Base-by-base conservation (phyloP, 2,888 invertebrate genomes). In the Oithona nana region DNA sequence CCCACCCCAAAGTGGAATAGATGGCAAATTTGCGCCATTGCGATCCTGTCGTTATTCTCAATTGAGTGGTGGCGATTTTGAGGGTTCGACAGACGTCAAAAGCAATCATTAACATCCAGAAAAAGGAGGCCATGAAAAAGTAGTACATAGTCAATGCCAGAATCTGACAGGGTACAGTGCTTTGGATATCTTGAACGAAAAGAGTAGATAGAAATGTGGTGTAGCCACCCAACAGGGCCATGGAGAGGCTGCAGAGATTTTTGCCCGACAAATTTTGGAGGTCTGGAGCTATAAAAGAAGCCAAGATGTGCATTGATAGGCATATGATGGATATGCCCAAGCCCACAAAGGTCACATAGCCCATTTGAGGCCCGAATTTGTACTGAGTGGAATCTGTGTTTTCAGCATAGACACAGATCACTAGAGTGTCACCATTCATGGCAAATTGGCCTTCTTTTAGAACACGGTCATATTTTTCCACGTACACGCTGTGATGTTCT, bases 61-160 rank as follows among this genome's bases (percentile, higher is more conserved):
- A 68, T 67, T 76, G 75, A 28, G 71, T 71, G 0, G 76, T 76
- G 2, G 76, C 76, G 66, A 73, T 67, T 31, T 71, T 58, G 30
- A 75, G 70, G n/a, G 73, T 76, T 66, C 72, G 71, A 71, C 72
- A 75, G 16, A 73, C 75, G 66, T 78, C 78, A 68, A 75, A 75
- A 0, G 78, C 74, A 70, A 79, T 73, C 2, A 76, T 73, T 59
- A 76, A 73, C 75, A 77, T 76, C 79, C 79, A 79, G 64, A 73
- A 73, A 68, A 79, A 79, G 1, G 78, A 74, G 1, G 76, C 72
- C 63, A 78, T 69, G 68, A 76, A 78, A 65, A 73, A 71, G 69
- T 75, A 78, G 66, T 77, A 77, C 61, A 76, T 74, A 26, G 72
- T 64, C 1, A 75, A 70, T 8, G 74, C 77, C 16, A 75, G 67